phyloP scores from a whole-genome alignment of 2,113 vertebrate genomes.

The Cygnus atratus region DNA sequence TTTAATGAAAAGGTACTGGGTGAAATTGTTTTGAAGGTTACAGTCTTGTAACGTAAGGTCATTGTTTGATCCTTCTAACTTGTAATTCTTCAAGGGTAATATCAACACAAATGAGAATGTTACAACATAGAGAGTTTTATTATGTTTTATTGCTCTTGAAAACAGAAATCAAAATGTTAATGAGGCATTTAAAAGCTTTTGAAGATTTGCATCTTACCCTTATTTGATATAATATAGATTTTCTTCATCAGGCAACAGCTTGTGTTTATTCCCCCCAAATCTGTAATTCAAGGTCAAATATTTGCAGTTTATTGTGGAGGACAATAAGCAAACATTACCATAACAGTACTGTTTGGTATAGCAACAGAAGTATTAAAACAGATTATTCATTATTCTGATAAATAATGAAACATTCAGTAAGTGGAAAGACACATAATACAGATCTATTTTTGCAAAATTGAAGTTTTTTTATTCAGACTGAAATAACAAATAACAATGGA shows the following conservation, averaged over 20 bases:
- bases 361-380: background rate
- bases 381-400: slow-evolving; percentile 13
- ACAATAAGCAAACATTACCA: background rate
- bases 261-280: background rate
- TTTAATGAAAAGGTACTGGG: background rate
- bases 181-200: background rate
- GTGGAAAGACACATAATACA: background rate
- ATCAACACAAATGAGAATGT: background rate
- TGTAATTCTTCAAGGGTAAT: background rate
- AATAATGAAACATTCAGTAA: slow-evolving; percentile 1
- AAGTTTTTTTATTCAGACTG: no score
- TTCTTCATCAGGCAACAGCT: background rate
- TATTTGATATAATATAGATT: background rate
- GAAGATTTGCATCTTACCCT: background rate
- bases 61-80: background rate
- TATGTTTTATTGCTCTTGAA: background rate
- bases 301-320: background rate
- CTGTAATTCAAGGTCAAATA: background rate
- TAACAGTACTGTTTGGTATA: background rate
- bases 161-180: background rate
- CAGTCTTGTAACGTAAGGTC: background rate
- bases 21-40: background rate
- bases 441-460: background rate
- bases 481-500: background rate
- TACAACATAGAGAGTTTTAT: background rate